Evolutionary conservation across 2,888 invertebrate species (phyloP), one percentile per base, ranked within the genome.

Genomic region (Therioaphis trifolii): DNA sequence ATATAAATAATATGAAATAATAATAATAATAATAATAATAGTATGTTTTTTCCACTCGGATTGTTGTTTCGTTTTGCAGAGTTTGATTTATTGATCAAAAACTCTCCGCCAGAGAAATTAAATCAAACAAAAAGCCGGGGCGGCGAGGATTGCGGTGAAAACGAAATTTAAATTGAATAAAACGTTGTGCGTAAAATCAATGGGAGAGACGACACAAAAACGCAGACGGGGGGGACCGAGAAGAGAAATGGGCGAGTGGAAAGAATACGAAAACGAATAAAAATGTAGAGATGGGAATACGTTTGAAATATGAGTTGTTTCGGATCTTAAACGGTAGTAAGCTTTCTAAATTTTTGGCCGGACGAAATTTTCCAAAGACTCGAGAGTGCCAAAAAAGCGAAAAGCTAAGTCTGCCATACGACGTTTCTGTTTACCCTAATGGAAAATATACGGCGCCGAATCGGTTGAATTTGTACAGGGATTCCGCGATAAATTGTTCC

Each of bases 321-420:
- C 40, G 40, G 18, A n/a, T 58, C 21, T 58, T 24, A 21, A 58
- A 11, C 2, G 40, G 2, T 5, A 3, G 63, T 49, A 21, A 35
- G 12, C 15, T 63, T 66, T 49, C 15, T 9, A 11, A 18, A 49
- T 46, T 66, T 29, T 77, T 66, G 63, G 63, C 49, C 14, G 4
- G 15, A 46, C 63, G 29, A 29, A 77, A 77, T 66, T 61, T 75
- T 61, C 27, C 15, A 5, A 43, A 75, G 27, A 77, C 21, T 35
- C 21, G 15, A 21, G 12, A 12, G 63, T 77, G 77, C 63, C 77
- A 77, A 49, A 77, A 27, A 76, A 55, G 14, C 21, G 43, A 77
- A 77, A 77, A 46, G 2, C 61, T 21, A 21, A 5, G n/a, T 27
- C 27, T 24, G 40, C 21, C 18, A 4, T 24, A 18, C 21, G 21